A percentile compares a stretch with the other conserved stretches of the same genome.
Conservation (phyloP, 2,888 invertebrate species). For the Cataglyphis cursor region DNA sequence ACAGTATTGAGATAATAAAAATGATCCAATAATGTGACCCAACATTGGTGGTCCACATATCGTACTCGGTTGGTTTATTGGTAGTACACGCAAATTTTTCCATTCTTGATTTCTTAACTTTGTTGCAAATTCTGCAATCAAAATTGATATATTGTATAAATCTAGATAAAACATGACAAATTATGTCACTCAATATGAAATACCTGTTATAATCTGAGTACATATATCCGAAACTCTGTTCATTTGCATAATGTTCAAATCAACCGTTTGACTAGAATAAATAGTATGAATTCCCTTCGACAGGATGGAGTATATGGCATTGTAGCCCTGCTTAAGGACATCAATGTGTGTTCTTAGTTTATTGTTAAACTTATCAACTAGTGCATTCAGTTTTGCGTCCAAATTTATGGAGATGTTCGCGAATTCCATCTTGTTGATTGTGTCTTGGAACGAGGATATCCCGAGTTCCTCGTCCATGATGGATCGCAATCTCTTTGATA, state of each 20-base stretch:
- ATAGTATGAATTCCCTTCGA: constrained; percentile 70
- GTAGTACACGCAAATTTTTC: constrained; percentile 84
- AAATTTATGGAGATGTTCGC: constrained; percentile 75
- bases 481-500: constrained; percentile 78
- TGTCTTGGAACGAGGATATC: constrained; percentile 81
- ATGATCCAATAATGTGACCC: constrained; percentile 83
- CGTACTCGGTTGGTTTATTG: constrained; percentile 80
- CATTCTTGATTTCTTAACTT: constrained; percentile 80
- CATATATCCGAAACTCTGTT: constrained; percentile 79
- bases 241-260: constrained; percentile 61
- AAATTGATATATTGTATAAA: not conserved
- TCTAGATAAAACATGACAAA: not conserved
- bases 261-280: constrained; percentile 65
- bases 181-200: constrained; percentile 11
- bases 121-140: constrained; percentile 77
- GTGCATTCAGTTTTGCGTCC: constrained; percentile 73
- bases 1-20: constrained; percentile 83
- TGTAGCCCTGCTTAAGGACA: constrained; percentile 78
- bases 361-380: constrained; percentile 80
- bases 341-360: constrained; percentile 80
- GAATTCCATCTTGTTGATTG: constrained; percentile 82
- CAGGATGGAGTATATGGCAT: constrained; percentile 79
- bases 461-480: constrained; percentile 83
- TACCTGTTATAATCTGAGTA: constrained; percentile 80
- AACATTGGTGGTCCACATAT: constrained; percentile 84